Conservation (phyloP, 2,888 invertebrate species). For the Cephalotes varians region DNA sequence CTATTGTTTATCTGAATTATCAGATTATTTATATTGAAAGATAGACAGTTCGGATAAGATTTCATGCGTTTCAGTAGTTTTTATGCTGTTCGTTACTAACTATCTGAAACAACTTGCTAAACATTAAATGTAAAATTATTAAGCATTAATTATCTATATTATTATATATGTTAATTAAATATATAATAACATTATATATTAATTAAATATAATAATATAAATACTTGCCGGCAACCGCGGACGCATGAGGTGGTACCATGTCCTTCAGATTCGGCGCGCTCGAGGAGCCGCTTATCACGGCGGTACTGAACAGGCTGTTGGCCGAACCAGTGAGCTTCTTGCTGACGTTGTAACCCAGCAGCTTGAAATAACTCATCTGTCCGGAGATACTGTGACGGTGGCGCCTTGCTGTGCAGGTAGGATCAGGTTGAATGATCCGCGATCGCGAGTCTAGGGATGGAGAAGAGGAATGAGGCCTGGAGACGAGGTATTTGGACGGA, state of each 20-base stretch:
- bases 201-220: background rate
- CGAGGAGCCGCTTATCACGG: conserved; percentile 97
- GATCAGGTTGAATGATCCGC: conserved; percentile 85
- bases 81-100: background rate
- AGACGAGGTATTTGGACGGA: conserved; percentile 58
- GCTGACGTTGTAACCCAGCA: conserved; percentile 92
- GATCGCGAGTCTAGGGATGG: conserved; percentile 84
- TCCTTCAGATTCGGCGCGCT: conserved; percentile 96
- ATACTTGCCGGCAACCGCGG: conserved; percentile 89
- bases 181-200: no score
- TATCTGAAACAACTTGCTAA: background rate
- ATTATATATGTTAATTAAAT: background rate
- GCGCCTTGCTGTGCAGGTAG: conserved; percentile 89
- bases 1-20: background rate
- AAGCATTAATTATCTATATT: background rate
- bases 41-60: background rate
- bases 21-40: background rate
- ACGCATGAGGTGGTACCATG: conserved; percentile 92
- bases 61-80: background rate
- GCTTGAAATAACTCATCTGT: conserved; percentile 97
- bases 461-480: conserved; percentile 84
- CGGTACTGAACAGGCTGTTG: conserved; percentile 97
- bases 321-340: conserved; percentile 90
- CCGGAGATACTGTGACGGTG: conserved; percentile 98
- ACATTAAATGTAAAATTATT: background rate